Conservation (phyloP, 1,140 invertebrate genomes). For the Aphis craccivora region DNA sequence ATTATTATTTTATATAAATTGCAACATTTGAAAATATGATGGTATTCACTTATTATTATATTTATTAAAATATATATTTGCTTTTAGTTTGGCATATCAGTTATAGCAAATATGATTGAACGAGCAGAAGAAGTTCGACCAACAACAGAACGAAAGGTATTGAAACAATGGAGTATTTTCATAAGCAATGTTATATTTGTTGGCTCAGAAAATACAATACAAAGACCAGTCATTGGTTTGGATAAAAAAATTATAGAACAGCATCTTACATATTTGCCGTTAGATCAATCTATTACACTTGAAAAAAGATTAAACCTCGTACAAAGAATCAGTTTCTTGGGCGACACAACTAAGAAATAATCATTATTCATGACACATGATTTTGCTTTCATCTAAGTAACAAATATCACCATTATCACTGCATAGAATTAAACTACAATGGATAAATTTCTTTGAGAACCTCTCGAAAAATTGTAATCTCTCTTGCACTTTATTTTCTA, state of each 20-base stretch:
- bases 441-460: neutral
- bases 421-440: neutral
- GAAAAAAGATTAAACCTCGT: conserved; percentile 18
- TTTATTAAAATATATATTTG: neutral
- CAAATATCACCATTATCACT: neutral
- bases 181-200: neutral
- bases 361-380: neutral
- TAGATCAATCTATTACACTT: conserved; percentile 2
- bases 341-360: conserved; percentile 28
- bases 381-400: neutral
- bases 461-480: neutral
- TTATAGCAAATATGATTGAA: conserved; percentile 59
- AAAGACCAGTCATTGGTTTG: conserved; percentile 54
- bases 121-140: conserved; percentile 56
- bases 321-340: conserved; percentile 44
- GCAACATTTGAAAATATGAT: neutral
- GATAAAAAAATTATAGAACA: conserved; percentile 48
- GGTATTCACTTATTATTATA: neutral
- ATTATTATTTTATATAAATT: neutral
- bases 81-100: conserved; percentile 59
- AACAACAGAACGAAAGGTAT: neutral
- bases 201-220: conserved; percentile 36
- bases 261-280: neutral
- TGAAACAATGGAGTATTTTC: conserved; percentile 53
- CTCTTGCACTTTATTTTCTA: neutral